Evolutionary conservation across 2,797 vertebrate species (phyloP), one percentile per base, ranked within the genome.

Genomic region (Poecile montanus): DNA sequence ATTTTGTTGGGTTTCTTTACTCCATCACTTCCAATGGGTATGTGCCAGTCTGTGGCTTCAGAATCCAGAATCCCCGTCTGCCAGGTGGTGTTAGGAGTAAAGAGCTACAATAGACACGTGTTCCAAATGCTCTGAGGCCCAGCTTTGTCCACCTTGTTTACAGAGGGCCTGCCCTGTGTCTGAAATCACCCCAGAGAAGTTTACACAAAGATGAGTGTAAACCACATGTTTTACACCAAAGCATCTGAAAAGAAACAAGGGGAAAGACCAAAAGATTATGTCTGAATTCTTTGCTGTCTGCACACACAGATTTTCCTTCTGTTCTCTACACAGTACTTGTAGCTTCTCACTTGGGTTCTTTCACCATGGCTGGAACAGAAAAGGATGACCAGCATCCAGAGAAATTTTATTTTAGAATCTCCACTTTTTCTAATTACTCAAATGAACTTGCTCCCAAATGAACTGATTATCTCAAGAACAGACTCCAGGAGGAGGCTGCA

Each of bases 261-360:
- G 57, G 7, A 62, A 93, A 90, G 67, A 87, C 88, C 45, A 57
- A 76, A 72, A 83, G 85, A 44, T 90, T 51, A 53, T 92, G 93
- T 95, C 92, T 96, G 91, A 93, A 95, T 95, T 94, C 85, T 92
- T 88, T 60, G 77, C 89, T 57, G 82, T 91, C 94, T 95, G 92
- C 73, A 34, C 63, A 84, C 44, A 7, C 40, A 12, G 58, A 84
- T 83, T 88, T 51, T 76, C 67, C 81, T 85, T 68, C 71, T 48
- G 5, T 26, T 57, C 65, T 83, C 78, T n/a, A 21, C 63, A 17
- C 38, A 5, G n/a, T 42, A 36, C 42, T 53, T 29, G 25, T 3
- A 4, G 13, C 56, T 92, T 70, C 78, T n/a, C 16, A 5, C 29
- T 65, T 40, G 9, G 57, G 48, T 57, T 85, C 34, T 3, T 71